Percentiles rank a stretch among this genome's conserved stretches.
Evolutionary conservation across 2,113 vertebrate species (phyloP).

Genomic region (Dinomys branickii): DNA sequence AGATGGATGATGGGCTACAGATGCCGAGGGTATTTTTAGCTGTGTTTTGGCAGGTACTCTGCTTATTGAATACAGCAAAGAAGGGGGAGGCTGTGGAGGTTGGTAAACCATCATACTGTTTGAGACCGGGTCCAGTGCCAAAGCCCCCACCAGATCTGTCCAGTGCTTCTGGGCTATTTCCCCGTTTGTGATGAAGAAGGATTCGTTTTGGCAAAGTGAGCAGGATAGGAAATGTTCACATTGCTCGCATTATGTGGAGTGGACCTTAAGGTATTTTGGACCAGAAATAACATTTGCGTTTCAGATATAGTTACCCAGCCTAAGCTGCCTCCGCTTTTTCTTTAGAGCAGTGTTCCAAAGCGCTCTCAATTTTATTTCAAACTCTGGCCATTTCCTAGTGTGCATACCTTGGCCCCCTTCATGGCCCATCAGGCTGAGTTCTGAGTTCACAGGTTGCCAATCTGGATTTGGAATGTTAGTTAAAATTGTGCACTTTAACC

Average conservation of each 20-base stretch:
- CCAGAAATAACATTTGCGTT: conserved; percentile 6
- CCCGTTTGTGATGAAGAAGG: conserved; percentile 35
- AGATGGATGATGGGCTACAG: conserved; percentile 73
- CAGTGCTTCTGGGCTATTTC: not conserved
- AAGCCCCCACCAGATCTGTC: not conserved
- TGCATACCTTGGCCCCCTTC: not conserved
- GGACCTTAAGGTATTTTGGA: conserved; percentile 57
- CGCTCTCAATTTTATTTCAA: conserved; percentile 20
- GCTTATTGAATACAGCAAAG: conserved; percentile 43
- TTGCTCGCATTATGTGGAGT: not conserved
- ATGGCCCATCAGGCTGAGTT: not conserved
- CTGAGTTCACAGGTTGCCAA: conserved; percentile 27
- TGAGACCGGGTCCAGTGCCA: not conserved
- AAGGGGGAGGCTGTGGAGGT: not conserved
- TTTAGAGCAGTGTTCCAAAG: not conserved
- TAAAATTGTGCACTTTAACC: not conserved
- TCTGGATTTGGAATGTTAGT: conserved; percentile 1
- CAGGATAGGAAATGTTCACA: not conserved
- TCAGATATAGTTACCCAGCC: conserved; percentile 33
- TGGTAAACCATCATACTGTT: conserved; percentile 50
- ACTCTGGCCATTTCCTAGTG: not conserved
- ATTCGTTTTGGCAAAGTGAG: not conserved
- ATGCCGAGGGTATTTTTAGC: conserved; percentile 78
- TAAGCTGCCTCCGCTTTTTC: not conserved
- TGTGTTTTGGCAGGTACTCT: conserved; percentile 67